Percentiles rank a stretch among this genome's conserved stretches.
These are phyloP conservation scores for Triops longicaudatus DNA, from an alignment of 1,140 invertebrate genomes.

Conservation along the genomic window DNA sequence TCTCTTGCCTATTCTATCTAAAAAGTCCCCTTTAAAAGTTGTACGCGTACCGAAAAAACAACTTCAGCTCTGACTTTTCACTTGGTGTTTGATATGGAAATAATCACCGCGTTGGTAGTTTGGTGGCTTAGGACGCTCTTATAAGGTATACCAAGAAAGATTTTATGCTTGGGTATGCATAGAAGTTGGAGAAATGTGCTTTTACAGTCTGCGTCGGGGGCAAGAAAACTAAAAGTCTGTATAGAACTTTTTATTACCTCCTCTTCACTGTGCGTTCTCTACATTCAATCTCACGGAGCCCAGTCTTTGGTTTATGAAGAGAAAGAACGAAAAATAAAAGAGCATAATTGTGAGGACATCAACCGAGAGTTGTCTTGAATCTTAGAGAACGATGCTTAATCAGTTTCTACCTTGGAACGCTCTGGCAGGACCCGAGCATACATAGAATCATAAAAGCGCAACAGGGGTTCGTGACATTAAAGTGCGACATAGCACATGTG, in stretches of 20 bases:
- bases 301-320: background rate
- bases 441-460: background rate
- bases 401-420: background rate
- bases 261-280: background rate
- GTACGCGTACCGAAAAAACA: background rate
- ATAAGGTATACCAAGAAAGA: background rate
- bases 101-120: slow-evolving; percentile 1
- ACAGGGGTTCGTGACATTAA: background rate
- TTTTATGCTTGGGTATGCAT: background rate
- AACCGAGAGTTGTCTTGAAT: background rate
- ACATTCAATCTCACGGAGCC: background rate
- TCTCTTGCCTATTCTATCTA: background rate
- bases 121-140: background rate
- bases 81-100: background rate
- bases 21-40: background rate
- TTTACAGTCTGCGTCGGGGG: background rate
- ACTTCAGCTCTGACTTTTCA: background rate
- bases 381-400: background rate
- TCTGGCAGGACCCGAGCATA: background rate
- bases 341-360: background rate
- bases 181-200: background rate
- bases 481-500: background rate
- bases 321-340: background rate
- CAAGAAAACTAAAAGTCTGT: background rate
- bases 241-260: background rate